phyloP scores from a whole-genome alignment of 2,113 vertebrate genomes.

The Condylura cristata region DNA sequence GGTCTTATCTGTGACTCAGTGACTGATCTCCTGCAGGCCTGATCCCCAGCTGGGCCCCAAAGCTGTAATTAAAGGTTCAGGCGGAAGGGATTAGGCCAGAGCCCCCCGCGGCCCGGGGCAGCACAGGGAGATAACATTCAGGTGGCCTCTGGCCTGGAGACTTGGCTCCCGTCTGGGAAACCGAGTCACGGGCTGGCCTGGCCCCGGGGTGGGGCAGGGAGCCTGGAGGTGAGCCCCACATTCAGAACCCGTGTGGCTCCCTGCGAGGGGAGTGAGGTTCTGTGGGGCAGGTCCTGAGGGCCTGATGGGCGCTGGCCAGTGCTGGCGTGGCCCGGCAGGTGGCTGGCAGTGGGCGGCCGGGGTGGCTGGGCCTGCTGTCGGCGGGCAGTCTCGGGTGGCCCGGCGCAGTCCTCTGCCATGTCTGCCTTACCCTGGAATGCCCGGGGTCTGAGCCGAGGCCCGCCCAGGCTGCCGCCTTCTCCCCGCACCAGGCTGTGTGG shows the following conservation, averaged over 20 bases:
- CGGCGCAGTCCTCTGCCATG: fast-evolving
- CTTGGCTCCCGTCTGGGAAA: neutral
- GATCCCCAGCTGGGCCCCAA: slow-evolving; percentile 22
- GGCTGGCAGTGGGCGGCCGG: too few species aligned
- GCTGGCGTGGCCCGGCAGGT: too few species aligned
- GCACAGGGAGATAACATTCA: neutral
- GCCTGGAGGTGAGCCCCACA: neutral
- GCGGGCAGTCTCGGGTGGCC: too few species aligned
- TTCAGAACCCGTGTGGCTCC: too few species aligned
- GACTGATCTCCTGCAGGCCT: neutral
- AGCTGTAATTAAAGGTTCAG: slow-evolving; percentile 70
- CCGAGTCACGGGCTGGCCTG: neutral
- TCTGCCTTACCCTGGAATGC: neutral
- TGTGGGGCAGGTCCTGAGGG: too few species aligned
- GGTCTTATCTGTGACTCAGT: neutral
- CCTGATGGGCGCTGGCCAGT: too few species aligned
- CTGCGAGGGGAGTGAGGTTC: too few species aligned
- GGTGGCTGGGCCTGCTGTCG: too few species aligned
- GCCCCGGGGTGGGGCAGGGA: neutral
- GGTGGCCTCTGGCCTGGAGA: neutral
- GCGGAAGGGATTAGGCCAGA: slow-evolving; percentile 68
- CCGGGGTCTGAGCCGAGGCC: neutral
- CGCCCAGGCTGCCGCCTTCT: too few species aligned
- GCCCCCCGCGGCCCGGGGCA: neutral
- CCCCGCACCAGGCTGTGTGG: too few species aligned